These are phyloP conservation scores for Gymnopithys bicolor DNA, from an alignment of 2,797 vertebrate genomes.

Conservation along the genomic window DNA sequence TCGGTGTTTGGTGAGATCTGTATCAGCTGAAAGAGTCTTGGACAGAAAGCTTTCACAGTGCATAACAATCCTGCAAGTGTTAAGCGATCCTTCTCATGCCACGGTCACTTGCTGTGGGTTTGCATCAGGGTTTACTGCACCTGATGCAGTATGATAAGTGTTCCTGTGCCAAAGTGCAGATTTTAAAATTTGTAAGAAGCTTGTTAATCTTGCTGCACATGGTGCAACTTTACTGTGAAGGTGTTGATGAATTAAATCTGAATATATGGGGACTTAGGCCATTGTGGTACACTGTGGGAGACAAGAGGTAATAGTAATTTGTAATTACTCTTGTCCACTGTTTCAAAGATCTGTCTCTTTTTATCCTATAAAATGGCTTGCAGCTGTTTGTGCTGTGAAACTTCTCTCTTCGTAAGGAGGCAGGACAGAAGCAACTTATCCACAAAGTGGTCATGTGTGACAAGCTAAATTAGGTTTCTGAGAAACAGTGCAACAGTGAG, in stretches of 20 bases:
- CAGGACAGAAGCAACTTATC: neutral
- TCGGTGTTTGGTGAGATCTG: neutral
- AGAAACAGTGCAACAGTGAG: neutral
- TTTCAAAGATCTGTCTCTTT: neutral
- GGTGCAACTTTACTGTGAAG: neutral
- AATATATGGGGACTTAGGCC: neutral
- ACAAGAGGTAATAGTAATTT: neutral
- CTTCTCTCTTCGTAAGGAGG: neutral
- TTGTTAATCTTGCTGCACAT: neutral
- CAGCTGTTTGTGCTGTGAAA: neutral
- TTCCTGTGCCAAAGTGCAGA: neutral
- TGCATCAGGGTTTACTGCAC: neutral
- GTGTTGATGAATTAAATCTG: neutral
- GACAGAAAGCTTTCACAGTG: neutral
- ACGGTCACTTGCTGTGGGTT: neutral
- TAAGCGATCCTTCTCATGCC: neutral
- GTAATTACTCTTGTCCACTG: neutral
- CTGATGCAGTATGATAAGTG: neutral
- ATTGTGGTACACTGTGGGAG: rapidly evolving
- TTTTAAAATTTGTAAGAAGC: neutral
- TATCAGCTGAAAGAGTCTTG: neutral
- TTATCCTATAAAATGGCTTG: neutral
- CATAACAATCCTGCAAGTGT: neutral
- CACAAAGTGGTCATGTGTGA: neutral
- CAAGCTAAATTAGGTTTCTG: neutral